A percentile compares a stretch with the other conserved stretches of the same genome.
phyloP scores from a whole-genome alignment of 2,113 vertebrate genomes.

The Tamias sibiricus region DNA sequence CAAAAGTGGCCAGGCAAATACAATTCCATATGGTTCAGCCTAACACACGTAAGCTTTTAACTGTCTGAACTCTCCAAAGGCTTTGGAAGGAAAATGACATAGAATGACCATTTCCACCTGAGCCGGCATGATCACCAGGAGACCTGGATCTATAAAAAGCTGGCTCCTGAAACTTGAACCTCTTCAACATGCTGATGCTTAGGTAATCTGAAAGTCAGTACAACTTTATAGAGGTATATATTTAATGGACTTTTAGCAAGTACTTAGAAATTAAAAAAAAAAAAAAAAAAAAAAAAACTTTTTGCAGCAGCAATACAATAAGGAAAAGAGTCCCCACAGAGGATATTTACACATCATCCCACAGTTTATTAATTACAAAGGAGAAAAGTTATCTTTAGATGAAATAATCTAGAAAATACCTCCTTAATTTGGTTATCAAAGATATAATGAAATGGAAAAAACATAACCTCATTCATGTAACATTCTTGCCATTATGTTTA shows the following conservation, averaged over 20 bases:
- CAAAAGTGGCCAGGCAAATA: background rate
- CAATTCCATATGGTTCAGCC: background rate
- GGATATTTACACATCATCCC: background rate
- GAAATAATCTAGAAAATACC: background rate
- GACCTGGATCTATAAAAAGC: background rate
- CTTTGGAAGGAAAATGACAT: background rate
- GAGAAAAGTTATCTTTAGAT: background rate
- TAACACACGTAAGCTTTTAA: background rate
- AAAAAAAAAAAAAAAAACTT: too few species aligned
- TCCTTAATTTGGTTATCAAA: background rate
- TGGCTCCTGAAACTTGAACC: background rate
- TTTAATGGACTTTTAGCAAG: background rate
- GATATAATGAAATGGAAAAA: background rate
- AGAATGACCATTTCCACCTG: background rate
- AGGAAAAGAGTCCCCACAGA: background rate
- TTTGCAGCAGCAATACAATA: background rate
- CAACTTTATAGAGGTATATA: background rate
- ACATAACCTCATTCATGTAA: background rate
- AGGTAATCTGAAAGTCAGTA: conserved; percentile 15
- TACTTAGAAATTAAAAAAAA: background rate
- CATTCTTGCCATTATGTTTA: background rate
- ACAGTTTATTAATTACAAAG: background rate
- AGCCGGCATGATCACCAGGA: background rate
- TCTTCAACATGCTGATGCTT: background rate
- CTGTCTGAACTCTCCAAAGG: background rate